Base-by-base conservation (phyloP, 2,888 invertebrate species). In the Himalopsyche japonica region DNA sequence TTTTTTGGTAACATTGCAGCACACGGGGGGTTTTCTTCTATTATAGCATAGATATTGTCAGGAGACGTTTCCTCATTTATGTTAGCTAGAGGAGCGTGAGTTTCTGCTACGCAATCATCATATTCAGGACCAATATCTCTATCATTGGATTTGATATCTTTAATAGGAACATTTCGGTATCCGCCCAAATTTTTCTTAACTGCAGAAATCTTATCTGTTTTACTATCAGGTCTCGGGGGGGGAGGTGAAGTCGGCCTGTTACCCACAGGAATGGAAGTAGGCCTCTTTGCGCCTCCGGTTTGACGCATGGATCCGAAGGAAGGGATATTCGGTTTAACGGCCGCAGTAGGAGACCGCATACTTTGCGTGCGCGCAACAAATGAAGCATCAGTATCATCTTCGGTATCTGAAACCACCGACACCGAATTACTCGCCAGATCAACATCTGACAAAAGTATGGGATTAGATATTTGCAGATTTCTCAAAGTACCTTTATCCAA, bases 21-120 rank as follows among this genome's bases (percentile, higher is more conserved):
- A 27, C 30, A 15, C 1, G 94, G 92, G 0, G 95, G 94, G 48
- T 94, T 93, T 89, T 97, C 97, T 88, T 97, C 97, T 80, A 97
- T 97, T 0, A 97, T 96, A 0, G 97, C 96, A 89, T 97, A 97
- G 86, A 97, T 97, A 88, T 97, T 97, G 88, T 97, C 97, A 4
- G 92, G 92, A 0, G 94, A 93, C 85, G 90, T 90, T 88, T 93
- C 93, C 88, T 94, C 95, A 85, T 93, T 93, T 79, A 95, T 94
- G 87, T 95, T 93, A 0, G 94, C 93, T 85, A 95, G 89, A 0
- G 94, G 93, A 0, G 93, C 92, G 34, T 94, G 93, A 76, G 93
- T 92, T 86, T 95, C 94, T 87, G 95, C 95, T 84, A 95, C 93
- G 88, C 97, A 97, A 89, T 97, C 97, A 77, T 97, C 97, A 89